Base-by-base conservation (phyloP, 2,888 invertebrate species). In the Hypomecis atomaria region DNA sequence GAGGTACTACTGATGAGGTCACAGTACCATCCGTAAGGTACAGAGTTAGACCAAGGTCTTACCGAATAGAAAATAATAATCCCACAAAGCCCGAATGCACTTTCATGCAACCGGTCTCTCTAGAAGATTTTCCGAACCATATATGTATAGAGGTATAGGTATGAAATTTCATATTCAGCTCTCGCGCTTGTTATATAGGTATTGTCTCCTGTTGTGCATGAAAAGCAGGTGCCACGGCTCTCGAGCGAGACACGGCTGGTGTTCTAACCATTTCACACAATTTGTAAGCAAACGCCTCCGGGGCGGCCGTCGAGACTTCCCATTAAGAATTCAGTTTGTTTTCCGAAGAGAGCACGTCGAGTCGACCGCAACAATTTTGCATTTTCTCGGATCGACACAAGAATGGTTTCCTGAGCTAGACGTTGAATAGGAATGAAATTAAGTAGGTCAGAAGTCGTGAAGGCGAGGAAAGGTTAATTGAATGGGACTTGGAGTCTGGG, bases 381-480 rank as follows among this genome's bases (percentile, higher is more conserved):
- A 69, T 55, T 69, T 69, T 64, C 61, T 53, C 60, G 61, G 54
- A 57, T 54, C 34, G 53, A 53, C 49, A 52, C 37, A 55, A 62
- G 59, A 50, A 59, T 62, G 59, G 62, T 63, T 64, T 70, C 60
- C 54, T 48, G 61, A 67, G 64, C 65, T 47, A 64, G 62, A 57
- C 53, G 64, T 74, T 77, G 84, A 84, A 83, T 84, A 79, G 76
- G 76, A 84, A 84, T 79, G 71, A 70, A 77, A 82, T 79, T 75
- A 83, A 86, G 84, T 84, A 80, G 85, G 83, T 85, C 83, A 84
- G 81, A 81, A 79, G 78, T 73, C 74, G 75, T 69, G 63, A 62
- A 78, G 62, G 68, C 70, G 76, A 74, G 76, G 76, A 77, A 86
- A 85, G 78, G 84, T 87, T 87, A 87, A 89, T 88, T 83, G 83